A percentile compares a stretch with the other conserved stretches of the same genome.
Conservation (phyloP, 2,113 vertebrate species). For the Onychorhynchus coronatus region DNA sequence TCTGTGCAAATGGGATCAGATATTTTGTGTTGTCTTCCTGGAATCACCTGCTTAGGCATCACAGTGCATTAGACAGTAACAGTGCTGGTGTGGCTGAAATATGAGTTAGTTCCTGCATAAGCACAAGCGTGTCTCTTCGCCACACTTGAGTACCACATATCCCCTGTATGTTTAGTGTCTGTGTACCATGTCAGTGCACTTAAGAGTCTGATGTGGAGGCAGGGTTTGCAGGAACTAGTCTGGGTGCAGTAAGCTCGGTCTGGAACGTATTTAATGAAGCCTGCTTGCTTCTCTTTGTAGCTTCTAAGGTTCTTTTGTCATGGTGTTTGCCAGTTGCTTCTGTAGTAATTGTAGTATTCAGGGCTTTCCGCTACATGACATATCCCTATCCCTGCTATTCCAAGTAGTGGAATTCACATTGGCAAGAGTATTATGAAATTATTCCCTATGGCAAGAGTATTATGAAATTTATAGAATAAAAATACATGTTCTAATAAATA, state of each 20-base stretch:
- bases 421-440: neutral
- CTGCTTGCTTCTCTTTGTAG: neutral
- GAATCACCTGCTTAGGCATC: neutral
- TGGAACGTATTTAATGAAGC: neutral
- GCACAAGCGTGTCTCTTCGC: neutral
- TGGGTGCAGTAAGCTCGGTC: neutral
- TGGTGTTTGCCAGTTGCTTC: neutral
- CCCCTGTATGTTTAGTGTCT: neutral
- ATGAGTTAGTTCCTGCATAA: neutral
- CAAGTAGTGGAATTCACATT: neutral
- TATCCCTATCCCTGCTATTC: neutral
- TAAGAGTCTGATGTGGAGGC: neutral
- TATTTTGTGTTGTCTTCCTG: neutral
- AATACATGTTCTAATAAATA: neutral
- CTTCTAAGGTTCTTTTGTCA: neutral
- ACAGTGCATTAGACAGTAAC: fast-evolving
- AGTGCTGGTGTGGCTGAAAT: neutral
- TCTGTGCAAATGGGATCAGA: neutral
- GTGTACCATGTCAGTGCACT: neutral
- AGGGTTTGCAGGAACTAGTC: neutral
- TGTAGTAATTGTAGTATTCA: neutral
- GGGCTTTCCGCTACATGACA: neutral
- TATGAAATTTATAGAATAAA: neutral
- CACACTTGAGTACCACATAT: neutral
- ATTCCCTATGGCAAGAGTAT: neutral